Evolutionary conservation across 2,888 invertebrate species (phyloP).

Genomic region (Ceriagrion tenellum): DNA sequence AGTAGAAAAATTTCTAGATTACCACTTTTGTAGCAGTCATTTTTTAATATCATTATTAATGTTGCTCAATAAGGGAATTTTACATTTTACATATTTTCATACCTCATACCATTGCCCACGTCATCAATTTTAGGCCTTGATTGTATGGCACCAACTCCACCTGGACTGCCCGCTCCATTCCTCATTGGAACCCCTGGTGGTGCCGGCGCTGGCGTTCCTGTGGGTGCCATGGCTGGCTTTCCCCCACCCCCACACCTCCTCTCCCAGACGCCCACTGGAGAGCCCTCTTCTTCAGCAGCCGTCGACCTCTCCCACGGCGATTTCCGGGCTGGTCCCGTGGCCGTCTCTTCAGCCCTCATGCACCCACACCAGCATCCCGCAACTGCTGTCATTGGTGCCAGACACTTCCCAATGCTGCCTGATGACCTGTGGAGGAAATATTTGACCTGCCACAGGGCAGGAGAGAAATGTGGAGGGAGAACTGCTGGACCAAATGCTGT

Average conservation of each 20-base stretch:
- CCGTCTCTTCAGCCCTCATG: constrained; percentile 31
- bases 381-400: constrained; percentile 11
- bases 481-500: constrained; percentile 74
- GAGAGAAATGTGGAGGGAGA: constrained; percentile 77
- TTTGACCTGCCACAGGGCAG: constrained; percentile 78
- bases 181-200: constrained; percentile 54
- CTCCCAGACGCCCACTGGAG: constrained; percentile 20
- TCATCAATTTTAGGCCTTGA: not conserved
- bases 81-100: no score
- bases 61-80: no score
- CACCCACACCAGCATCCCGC: constrained; percentile 47
- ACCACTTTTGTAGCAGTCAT: no score
- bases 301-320: constrained; percentile 60
- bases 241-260: constrained; percentile 44
- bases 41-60: no score
- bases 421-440: constrained; percentile 82
- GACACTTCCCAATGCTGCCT: constrained; percentile 72
- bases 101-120: no score
- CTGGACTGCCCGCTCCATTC: constrained; percentile 44
- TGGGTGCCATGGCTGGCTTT: constrained; percentile 45
- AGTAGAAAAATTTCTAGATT: no score
- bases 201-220: constrained; percentile 46
- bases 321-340: constrained; percentile 39
- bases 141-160: constrained; percentile 42
- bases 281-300: constrained; percentile 24